Base-by-base conservation (phyloP, 2,888 invertebrate species). In the Drosophila neonasuta region DNA sequence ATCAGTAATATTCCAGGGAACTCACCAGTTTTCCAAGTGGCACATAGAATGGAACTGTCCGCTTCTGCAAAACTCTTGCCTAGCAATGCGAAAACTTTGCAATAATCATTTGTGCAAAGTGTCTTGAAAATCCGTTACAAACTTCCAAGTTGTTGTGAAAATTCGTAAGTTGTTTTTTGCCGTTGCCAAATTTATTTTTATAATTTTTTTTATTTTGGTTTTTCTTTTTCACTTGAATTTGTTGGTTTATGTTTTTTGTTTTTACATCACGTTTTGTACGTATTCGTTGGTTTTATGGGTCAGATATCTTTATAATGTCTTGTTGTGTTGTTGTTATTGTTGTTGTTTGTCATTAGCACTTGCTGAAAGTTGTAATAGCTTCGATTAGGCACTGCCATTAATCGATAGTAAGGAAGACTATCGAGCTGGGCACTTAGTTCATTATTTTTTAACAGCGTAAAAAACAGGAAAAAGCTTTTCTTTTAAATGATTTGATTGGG, bases 91-190 rank as follows among this genome's bases (percentile, higher is more conserved):
- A 46, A 60, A 41, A 44, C 15, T 48, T 39, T 41, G 48, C 67
- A 65, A 59, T 67, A 36, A 51, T 71, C 79, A 48, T 54, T 57
- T 71, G 67, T 68, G 60, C 73, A 17, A 64, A 71, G 65, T 74
- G 48, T 52, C 54, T 56, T 56, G 45, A 58, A 72, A 75, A 62
- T 75, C 67, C 80, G 72, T 77, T 81, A 74, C 59, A 65, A 74
- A 60, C 70, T 68, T 74, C 48, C 15, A 77, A 72, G 68, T 68
- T 79, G 67, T 74, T 76, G 74, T 71, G 72, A 74, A 79, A 79
- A 80, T 82, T 72, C 70, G 59, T 77, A 63, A 65, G 74, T 69
- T 39, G 77, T 54, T 79, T 76, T 76, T 59, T 63, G 61, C 71
- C 66, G 68, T 79, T 69, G 62, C 64, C 52, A 62, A 70, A 64